Base-by-base conservation (phyloP, 2,888 invertebrate genomes). In the Apotomis turbidana region DNA sequence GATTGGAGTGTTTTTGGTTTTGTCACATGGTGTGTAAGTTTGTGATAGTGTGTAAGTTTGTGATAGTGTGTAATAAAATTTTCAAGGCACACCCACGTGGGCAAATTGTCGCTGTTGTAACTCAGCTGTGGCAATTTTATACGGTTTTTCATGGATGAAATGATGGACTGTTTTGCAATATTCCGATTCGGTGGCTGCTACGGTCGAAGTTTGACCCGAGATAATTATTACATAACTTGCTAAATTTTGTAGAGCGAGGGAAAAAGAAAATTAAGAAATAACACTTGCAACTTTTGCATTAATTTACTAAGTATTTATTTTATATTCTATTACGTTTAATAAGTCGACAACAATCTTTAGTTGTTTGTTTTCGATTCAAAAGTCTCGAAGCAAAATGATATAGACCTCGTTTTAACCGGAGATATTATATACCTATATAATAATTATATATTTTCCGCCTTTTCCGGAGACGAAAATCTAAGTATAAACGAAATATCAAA, bases 81-180 rank as follows among this genome's bases (percentile, higher is more conserved):
- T 74, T 71, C 66, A 69, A 74, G 71, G 46, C 68, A 64, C 74
- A 58, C 74, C 74, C 52, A 74, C 74, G 54, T 63, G 72, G 62
- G 54, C 68, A 72, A 72, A 71, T 71, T 13, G 15, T 36, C 9
- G 38, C 52, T 72, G 72, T 72, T 68, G 72, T 54, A 72, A 72
- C 59, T 49, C 63, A 27, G 55, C 41, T 71, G 74, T 68, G 54
- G 59, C 61, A 71, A 71, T 73, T 71, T 59, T 60, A 68, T 61
- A 54, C 44, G 55, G 57, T 73, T 77, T 77, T 77, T 76, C 68
- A 74, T 72, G 76, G 78, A 78, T 76, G 76, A 74, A 77, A 78
- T 74, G 68, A 76, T 74, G 72, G 73, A 74, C 76, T 69, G 68
- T 78, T 76, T 76, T 74, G 78, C 75, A 78, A 80, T 62, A 66